Percentiles rank a stretch among this genome's conserved stretches.
phyloP scores from a whole-genome alignment of 1,140 invertebrate genomes.

The Andrena cerasifolii region DNA sequence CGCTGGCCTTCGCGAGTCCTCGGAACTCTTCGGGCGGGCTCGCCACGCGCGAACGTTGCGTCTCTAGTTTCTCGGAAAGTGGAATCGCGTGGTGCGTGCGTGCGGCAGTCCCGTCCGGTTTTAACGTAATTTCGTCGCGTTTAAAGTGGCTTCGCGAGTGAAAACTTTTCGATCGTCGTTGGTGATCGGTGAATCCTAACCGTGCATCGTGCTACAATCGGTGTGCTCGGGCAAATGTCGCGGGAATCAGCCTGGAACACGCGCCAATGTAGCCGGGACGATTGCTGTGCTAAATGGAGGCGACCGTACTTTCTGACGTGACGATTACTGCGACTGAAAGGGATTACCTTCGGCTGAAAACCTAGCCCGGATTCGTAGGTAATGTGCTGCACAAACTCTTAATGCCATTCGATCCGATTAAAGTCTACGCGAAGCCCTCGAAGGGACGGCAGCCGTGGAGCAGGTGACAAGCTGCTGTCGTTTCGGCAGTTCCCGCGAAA shows the following conservation, averaged over 20 bases:
- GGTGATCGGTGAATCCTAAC: neutral
- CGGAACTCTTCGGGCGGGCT: conserved; percentile 1
- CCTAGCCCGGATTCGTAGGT: conserved; percentile 42
- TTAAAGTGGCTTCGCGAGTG: neutral
- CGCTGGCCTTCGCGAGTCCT: conserved; percentile 9
- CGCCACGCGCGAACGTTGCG: conserved; percentile 7
- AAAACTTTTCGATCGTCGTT: neutral
- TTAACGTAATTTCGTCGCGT: neutral
- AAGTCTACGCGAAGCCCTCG: conserved; percentile 33
- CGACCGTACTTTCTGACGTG: conserved; percentile 43
- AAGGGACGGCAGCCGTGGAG: neutral
- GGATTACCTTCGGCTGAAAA: conserved; percentile 53
- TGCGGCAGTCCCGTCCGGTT: neutral
- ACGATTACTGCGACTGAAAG: conserved; percentile 47
- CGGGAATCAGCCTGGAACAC: neutral
- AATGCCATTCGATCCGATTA: conserved; percentile 52
- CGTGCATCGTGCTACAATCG: too few species aligned
- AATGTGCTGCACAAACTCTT: conserved; percentile 42
- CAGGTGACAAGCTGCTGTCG: conserved; percentile 32
- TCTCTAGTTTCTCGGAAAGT: conserved; percentile 27
- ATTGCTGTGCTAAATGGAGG: conserved; percentile 34
- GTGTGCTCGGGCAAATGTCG: neutral
- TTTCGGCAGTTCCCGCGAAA: conserved; percentile 1
- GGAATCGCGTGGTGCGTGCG: conserved; percentile 1
- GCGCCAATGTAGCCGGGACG: neutral